These are phyloP conservation scores for Otus sunia DNA, from an alignment of 2,113 vertebrate genomes.

Conservation along the genomic window DNA sequence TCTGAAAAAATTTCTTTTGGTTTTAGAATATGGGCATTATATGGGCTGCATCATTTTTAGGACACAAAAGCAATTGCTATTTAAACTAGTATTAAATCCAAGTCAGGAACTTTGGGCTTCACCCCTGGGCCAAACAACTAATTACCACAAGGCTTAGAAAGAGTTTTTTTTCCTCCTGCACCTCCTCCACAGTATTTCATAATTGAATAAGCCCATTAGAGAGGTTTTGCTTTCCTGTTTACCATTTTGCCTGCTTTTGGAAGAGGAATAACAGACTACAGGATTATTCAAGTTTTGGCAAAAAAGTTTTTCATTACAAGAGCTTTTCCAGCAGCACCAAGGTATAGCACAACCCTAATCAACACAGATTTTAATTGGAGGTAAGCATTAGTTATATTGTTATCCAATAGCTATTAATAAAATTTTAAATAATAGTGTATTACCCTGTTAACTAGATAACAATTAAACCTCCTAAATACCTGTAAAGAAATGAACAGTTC, in stretches of 20 bases:
- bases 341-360: neutral
- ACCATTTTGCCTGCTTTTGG: neutral
- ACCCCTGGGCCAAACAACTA: neutral
- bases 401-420: neutral
- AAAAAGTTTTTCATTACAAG: neutral
- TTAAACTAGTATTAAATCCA: constrained; percentile 12
- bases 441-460: neutral
- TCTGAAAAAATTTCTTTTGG: neutral
- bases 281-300: neutral
- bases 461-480: neutral
- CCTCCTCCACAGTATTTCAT: constrained; percentile 20
- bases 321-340: neutral
- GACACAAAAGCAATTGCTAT: neutral
- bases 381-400: neutral
- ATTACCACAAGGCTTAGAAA: neutral
- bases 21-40: neutral
- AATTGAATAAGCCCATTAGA: constrained; percentile 3
- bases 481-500: neutral
- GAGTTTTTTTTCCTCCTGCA: neutral
- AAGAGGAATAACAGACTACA: neutral
- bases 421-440: neutral
- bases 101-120: neutral
- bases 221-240: neutral
- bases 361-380: neutral
- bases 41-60: neutral